These are phyloP conservation scores for Spermophilus dauricus DNA, from an alignment of 2,113 vertebrate genomes.

Conservation along the genomic window DNA sequence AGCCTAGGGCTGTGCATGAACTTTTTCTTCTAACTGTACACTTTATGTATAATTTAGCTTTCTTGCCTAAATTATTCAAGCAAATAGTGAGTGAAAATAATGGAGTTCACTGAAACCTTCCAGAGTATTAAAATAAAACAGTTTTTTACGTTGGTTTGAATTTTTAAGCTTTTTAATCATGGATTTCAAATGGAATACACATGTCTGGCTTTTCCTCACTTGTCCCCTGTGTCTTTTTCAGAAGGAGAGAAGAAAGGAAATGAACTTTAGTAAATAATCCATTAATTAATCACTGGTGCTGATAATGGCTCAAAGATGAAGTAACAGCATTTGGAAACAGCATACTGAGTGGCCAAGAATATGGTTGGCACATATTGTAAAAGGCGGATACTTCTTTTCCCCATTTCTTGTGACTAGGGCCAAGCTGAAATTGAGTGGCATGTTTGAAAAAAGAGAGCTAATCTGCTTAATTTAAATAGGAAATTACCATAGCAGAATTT, in stretches of 20 bases:
- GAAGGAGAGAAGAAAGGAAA: constrained; percentile 85
- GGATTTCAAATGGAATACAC: constrained; percentile 90
- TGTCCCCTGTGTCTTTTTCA: constrained; percentile 83
- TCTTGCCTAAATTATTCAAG: constrained; percentile 99
- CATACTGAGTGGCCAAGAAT: constrained; percentile 63
- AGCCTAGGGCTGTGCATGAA: constrained; percentile 97
- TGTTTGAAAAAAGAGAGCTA: constrained; percentile 46
- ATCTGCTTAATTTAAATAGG: constrained; percentile 57
- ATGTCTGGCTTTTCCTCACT: constrained; percentile 87
- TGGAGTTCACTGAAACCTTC: constrained; percentile 98
- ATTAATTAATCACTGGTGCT: constrained; percentile 88
- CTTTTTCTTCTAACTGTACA: constrained; percentile 99
- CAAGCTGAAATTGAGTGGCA: neutral
- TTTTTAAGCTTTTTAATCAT: constrained; percentile 94
- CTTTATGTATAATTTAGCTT: constrained; percentile 99
- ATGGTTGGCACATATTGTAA: constrained; percentile 2
- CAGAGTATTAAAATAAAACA: constrained; percentile 95
- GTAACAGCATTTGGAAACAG: constrained; percentile 75
- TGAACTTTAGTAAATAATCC: constrained; percentile 83
- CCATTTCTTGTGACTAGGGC: neutral
- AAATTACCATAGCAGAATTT: constrained; percentile 46
- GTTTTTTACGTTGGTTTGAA: constrained; percentile 96
- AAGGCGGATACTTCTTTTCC: constrained; percentile 11
- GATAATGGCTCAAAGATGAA: constrained; percentile 77
- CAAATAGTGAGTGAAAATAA: constrained; percentile 99